Evolutionary conservation across 2,113 vertebrate genomes (phyloP).

Genomic region (Onychostoma macrolepis): DNA sequence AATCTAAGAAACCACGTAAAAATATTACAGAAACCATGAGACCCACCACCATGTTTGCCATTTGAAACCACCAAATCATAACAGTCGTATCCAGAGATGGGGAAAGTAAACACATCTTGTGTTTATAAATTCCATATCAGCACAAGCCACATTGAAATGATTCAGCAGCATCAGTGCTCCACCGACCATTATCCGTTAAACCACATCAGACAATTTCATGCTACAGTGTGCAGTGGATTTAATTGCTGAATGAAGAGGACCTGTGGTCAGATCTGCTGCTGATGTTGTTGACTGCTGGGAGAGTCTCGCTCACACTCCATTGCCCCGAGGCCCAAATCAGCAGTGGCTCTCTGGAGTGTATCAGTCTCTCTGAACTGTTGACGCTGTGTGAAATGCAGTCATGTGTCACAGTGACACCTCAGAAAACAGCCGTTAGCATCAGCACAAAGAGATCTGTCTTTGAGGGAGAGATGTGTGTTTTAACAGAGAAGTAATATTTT

Average conservation of each 20-base stretch:
- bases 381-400: conserved; percentile 32
- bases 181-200: conserved; percentile 31
- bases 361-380: conserved; percentile 30
- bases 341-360: conserved; percentile 49
- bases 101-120: neutral
- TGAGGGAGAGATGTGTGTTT: conserved; percentile 50
- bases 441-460: conserved; percentile 49
- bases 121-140: conserved; percentile 33
- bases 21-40: neutral
- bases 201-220: conserved; percentile 33
- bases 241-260: conserved; percentile 43
- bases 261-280: neutral
- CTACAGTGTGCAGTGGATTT: conserved; percentile 22
- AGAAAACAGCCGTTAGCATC: conserved; percentile 68
- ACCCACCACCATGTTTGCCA: neutral
- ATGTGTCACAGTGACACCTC: conserved; percentile 75
- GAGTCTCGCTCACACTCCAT: conserved; percentile 36
- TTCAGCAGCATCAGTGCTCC: conserved; percentile 11
- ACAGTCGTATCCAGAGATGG: neutral
- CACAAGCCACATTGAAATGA: neutral
- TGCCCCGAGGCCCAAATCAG: neutral
- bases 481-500: neutral
- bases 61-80: neutral
- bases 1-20: neutral
- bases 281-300: conserved; percentile 15